phyloP scores from a whole-genome alignment of 2,888 invertebrate species.

The Tinea trinotella region DNA sequence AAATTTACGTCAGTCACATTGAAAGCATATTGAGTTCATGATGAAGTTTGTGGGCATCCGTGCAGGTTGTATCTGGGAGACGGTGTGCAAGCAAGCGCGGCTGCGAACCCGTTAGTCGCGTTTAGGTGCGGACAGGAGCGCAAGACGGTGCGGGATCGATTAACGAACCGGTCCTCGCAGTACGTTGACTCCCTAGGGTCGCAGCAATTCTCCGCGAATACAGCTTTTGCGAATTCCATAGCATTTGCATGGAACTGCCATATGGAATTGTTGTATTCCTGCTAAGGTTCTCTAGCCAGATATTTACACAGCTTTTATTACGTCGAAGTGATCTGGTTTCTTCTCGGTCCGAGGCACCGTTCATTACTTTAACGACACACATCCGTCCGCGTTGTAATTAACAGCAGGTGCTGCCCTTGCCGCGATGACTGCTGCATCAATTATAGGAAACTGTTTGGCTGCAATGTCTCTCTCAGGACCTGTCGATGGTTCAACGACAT shows the following conservation, averaged over 20 bases:
- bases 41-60: background rate
- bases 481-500: constrained; percentile 23
- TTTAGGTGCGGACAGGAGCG: constrained; percentile 62
- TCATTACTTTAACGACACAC: constrained; percentile 38
- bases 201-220: constrained; percentile 19
- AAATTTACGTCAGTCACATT: background rate
- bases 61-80: background rate
- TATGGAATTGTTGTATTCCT: background rate
- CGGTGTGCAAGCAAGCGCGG: constrained; percentile 23
- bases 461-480: constrained; percentile 22
- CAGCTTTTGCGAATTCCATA: constrained; percentile 10
- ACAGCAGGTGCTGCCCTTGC: constrained; percentile 40
- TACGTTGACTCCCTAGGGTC: constrained; percentile 61
- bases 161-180: constrained; percentile 65
- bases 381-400: constrained; percentile 43
- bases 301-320: background rate
- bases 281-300: background rate
- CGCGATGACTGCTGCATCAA: constrained; percentile 30
- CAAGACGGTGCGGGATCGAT: constrained; percentile 60
- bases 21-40: background rate
- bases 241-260: background rate
- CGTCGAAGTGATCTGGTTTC: background rate
- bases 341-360: constrained; percentile 18
- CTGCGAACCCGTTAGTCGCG: constrained; percentile 60
- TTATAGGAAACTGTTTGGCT: constrained; percentile 33